Evolutionary conservation across 2,113 vertebrate genomes (phyloP).

Genomic region (Hydropotes inermis): DNA sequence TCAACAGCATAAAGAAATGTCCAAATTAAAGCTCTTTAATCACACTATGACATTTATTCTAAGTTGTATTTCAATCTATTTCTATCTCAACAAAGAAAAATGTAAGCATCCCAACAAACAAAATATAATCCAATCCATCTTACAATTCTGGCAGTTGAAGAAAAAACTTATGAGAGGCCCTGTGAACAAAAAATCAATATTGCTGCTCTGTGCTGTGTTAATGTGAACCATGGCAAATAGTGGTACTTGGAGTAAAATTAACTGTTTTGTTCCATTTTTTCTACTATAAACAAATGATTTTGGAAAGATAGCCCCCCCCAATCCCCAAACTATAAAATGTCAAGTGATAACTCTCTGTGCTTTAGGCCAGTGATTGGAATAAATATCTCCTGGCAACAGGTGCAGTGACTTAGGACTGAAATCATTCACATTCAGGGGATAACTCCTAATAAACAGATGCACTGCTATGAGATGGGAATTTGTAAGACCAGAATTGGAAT

Average conservation of each 20-base stretch:
- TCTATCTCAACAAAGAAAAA: constrained; percentile 73
- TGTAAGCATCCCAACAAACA: constrained; percentile 80
- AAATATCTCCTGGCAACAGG: constrained; percentile 81
- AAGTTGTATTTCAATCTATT: constrained; percentile 78
- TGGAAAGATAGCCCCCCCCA: constrained; percentile 78
- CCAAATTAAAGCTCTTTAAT: constrained; percentile 36
- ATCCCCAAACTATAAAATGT: constrained; percentile 75
- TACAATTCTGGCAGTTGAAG: constrained; percentile 83
- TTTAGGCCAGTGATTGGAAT: constrained; percentile 79
- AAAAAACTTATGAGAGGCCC: constrained; percentile 80
- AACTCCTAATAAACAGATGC: constrained; percentile 74
- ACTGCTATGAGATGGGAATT: constrained; percentile 61
- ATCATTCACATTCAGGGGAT: constrained; percentile 75
- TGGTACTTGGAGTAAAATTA: constrained; percentile 84
- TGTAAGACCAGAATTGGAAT: constrained; percentile 45
- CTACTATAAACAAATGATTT: constrained; percentile 84
- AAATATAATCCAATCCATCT: constrained; percentile 88
- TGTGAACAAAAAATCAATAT: constrained; percentile 85
- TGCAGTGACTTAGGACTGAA: constrained; percentile 75
- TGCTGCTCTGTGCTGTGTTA: constrained; percentile 84
- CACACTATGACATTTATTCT: constrained; percentile 71
- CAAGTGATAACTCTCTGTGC: constrained; percentile 77
- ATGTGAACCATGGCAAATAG: constrained; percentile 86
- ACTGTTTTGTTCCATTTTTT: constrained; percentile 85
- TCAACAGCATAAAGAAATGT: background rate